Conservation (phyloP, 92 coral and sea anemone genomes). For the Phymanthus crucifer region DNA sequence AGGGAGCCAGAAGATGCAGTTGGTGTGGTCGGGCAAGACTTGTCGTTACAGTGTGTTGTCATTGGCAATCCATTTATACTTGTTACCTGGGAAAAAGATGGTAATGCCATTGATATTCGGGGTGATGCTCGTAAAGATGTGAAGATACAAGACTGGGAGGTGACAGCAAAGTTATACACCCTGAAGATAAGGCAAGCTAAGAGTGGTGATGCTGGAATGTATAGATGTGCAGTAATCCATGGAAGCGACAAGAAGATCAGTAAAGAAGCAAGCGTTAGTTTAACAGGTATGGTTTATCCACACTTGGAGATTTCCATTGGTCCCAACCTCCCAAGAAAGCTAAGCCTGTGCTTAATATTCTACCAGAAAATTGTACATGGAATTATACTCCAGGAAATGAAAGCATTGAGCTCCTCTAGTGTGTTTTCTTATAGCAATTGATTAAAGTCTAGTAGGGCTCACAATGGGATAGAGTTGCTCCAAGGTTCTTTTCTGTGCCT, state of each 20-base stretch:
- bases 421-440: too few species aligned
- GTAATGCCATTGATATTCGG: conserved; percentile 13
- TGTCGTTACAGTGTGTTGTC: conserved; percentile 62
- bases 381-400: too few species aligned
- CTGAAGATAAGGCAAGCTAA: conserved; percentile 29
- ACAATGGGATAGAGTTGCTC: too few species aligned
- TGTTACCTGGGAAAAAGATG: conserved; percentile 69
- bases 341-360: too few species aligned
- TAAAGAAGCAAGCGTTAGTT: conserved; percentile 21
- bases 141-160: background rate
- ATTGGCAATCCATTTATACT: conserved; percentile 31
- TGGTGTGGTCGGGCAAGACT: conserved; percentile 35
- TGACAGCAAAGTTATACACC: conserved; percentile 23
- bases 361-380: too few species aligned
- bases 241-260: conserved; percentile 34
- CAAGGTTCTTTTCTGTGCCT: too few species aligned
- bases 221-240: conserved; percentile 55
- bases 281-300: background rate
- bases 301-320: too few species aligned
- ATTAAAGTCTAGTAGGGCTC: too few species aligned
- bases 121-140: conserved; percentile 11
- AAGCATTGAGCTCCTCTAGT: too few species aligned
- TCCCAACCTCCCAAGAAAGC: background rate
- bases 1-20: conserved; percentile 50
- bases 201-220: conserved; percentile 46